These are phyloP conservation scores for Neria commutata DNA, from an alignment of 2,888 invertebrate genomes.

Conservation along the genomic window DNA sequence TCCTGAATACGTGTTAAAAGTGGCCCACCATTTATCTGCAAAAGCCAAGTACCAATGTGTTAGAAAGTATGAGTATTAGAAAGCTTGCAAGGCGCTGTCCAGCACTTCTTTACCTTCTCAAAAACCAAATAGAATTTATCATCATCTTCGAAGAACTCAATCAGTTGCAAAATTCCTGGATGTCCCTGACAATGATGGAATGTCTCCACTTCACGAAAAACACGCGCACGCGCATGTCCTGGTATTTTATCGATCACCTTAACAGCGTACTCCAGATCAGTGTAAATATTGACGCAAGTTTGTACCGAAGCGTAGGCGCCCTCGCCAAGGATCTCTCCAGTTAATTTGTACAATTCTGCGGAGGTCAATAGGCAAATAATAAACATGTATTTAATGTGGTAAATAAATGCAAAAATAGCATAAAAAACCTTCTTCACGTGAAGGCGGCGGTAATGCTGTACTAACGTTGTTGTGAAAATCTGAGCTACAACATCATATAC, in stretches of 20 bases:
- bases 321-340: slow-evolving; percentile 93
- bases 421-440: too few relatives aligned
- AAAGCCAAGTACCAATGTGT: slow-evolving; percentile 18
- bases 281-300: slow-evolving; percentile 89
- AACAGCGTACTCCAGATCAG: slow-evolving; percentile 93
- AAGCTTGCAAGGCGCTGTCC: not conserved
- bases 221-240: slow-evolving; percentile 88
- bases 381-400: not conserved
- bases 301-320: slow-evolving; percentile 97
- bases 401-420: not conserved
- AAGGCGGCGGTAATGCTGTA: too few relatives aligned
- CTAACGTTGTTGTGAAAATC: too few relatives aligned
- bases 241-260: slow-evolving; percentile 97
- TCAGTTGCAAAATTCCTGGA: slow-evolving; percentile 95
- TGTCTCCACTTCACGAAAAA: slow-evolving; percentile 98
- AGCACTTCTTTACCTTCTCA: slow-evolving; percentile 80
- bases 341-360: slow-evolving; percentile 90
- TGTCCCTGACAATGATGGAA: slow-evolving; percentile 98
- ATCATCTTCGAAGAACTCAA: slow-evolving; percentile 97
- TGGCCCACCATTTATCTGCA: slow-evolving; percentile 88
- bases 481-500: too few relatives aligned
- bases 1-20: slow-evolving; percentile 92
- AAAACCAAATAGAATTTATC: slow-evolving; percentile 97
- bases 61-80: not conserved
- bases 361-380: too few relatives aligned